Conservation (phyloP, 2,113 vertebrate species). For the Equus quagga region DNA sequence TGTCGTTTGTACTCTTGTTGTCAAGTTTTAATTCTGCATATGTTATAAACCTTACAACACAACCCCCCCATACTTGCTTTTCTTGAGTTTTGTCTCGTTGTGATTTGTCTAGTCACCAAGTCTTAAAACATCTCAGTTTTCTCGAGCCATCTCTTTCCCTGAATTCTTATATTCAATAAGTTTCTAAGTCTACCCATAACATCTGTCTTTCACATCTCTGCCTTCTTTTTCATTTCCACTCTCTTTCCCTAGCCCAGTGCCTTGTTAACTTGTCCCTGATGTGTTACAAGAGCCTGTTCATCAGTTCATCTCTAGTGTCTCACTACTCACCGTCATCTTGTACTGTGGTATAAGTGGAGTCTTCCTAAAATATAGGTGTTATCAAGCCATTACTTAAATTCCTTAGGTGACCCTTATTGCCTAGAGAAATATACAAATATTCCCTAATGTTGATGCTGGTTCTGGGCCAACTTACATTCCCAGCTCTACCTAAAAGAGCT, state of each 20-base stretch:
- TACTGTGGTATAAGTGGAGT: background rate
- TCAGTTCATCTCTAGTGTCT: background rate
- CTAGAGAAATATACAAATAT: background rate
- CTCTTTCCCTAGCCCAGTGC: background rate
- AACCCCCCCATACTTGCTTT: background rate
- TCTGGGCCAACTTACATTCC: background rate
- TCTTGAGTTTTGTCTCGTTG: background rate
- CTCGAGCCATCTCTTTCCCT: no score
- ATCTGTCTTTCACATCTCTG: background rate
- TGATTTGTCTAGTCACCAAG: background rate
- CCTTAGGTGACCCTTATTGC: background rate
- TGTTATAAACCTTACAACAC: no score
- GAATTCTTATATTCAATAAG: background rate
- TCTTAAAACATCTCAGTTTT: background rate
- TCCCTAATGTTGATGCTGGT: background rate
- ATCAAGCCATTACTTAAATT: background rate
- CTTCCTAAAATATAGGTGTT: background rate
- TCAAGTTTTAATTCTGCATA: no score
- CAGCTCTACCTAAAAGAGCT: background rate
- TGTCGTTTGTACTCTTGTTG: no score
- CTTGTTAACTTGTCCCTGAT: background rate
- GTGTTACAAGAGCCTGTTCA: background rate
- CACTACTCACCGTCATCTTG: background rate
- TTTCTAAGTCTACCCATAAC: background rate
- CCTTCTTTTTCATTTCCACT: background rate